Conservation (phyloP, 2,797 vertebrate genomes). For the Tarsius wallacei region DNA sequence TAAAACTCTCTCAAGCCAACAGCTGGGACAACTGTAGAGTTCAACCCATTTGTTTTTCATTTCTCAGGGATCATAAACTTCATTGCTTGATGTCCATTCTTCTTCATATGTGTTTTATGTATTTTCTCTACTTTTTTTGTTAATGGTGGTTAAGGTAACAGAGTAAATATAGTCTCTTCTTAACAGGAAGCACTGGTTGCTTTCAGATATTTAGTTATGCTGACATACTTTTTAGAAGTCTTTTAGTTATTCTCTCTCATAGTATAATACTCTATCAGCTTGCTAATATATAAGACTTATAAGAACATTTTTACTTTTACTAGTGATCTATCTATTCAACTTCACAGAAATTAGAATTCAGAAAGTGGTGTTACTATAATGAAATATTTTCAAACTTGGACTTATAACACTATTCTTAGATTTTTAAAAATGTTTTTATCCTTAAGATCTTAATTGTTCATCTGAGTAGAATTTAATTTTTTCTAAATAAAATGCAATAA, state of each 20-base stretch:
- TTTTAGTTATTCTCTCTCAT: neutral
- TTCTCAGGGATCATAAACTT: neutral
- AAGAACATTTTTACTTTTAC: neutral
- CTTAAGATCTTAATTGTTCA: neutral
- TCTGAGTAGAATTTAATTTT: neutral
- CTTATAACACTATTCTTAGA: neutral
- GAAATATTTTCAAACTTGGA: neutral
- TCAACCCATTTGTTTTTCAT: fast-evolving
- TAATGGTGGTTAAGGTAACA: neutral
- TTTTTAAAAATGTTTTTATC: neutral
- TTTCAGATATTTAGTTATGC: neutral
- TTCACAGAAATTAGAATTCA: neutral
- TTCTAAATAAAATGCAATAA: neutral
- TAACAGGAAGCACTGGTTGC: neutral
- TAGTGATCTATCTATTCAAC: neutral
- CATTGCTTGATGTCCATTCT: too few species aligned
- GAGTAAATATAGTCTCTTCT: neutral
- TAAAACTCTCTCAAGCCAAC: neutral
- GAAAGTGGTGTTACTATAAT: neutral
- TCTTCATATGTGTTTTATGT: neutral
- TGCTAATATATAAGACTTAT: neutral
- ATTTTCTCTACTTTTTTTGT: neutral
- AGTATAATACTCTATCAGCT: neutral
- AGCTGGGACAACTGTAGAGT: fast-evolving
- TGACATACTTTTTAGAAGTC: neutral